phyloP scores from a whole-genome alignment of 2,797 vertebrate species.

The Gallinago stenura region DNA sequence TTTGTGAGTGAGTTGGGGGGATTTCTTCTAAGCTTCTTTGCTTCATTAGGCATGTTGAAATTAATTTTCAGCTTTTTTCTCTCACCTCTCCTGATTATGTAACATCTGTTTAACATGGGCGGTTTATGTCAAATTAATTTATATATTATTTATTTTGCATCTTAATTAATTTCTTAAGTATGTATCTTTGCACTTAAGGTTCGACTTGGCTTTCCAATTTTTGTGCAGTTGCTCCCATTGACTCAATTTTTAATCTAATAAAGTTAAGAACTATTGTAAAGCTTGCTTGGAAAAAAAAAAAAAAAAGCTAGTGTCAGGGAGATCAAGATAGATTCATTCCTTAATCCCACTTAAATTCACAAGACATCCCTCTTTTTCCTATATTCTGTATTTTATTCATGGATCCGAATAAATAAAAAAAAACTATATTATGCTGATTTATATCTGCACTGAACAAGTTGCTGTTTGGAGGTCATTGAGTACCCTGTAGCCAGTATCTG shows the following conservation, averaged over 20 bases:
- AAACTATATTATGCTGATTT: background rate
- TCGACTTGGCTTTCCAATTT: background rate
- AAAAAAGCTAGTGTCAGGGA: background rate
- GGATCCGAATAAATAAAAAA: background rate
- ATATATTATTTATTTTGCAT: conserved; percentile 2
- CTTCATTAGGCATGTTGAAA: conserved; percentile 11
- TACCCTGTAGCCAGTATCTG: background rate
- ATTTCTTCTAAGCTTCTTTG: conserved; percentile 17
- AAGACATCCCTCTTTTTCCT: background rate
- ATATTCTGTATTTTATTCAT: background rate
- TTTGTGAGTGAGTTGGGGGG: background rate
- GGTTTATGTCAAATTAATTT: background rate
- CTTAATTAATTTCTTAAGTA: background rate
- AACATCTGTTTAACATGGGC: background rate
- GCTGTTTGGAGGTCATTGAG: background rate
- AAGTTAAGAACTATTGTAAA: background rate
- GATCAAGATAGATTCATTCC: background rate
- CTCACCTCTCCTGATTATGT: background rate
- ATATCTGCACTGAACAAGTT: background rate
- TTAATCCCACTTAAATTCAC: background rate
- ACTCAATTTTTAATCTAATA: accelerated
- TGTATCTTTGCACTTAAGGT: background rate
- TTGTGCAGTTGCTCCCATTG: background rate
- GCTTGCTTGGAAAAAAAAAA: background rate
- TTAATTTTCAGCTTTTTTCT: conserved; percentile 21